phyloP scores from a whole-genome alignment of 2,113 vertebrate genomes.

The Accipiter cooperii region DNA sequence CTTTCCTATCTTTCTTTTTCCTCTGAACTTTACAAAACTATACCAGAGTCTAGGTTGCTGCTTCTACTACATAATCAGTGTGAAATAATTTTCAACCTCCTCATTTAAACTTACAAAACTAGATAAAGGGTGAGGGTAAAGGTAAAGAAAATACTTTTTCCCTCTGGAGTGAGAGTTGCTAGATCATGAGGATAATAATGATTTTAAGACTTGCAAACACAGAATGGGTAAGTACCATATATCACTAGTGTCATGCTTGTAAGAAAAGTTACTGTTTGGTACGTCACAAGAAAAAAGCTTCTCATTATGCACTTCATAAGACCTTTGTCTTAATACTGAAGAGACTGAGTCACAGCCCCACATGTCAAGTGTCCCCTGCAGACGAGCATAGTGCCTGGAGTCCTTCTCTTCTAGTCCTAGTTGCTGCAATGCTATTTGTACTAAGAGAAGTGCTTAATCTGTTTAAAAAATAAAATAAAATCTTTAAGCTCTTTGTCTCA shows the following conservation, averaged over 20 bases:
- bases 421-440: not conserved
- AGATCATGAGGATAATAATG: not conserved
- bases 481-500: not conserved
- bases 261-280: not conserved
- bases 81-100: not conserved
- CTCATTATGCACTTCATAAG: not conserved
- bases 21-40: not conserved
- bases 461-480: not conserved
- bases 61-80: not conserved
- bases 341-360: not conserved
- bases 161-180: not conserved
- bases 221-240: not conserved
- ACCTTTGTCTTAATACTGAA: not conserved
- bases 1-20: not conserved
- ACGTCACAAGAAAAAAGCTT: not conserved
- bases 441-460: not conserved
- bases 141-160: not conserved
- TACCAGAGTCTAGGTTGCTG: not conserved
- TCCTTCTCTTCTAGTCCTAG: not conserved
- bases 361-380: not conserved
- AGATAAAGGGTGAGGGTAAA: not conserved
- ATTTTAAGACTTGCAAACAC: not conserved
- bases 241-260: not conserved
- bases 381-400: not conserved
- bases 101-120: not conserved